A percentile compares a stretch with the other conserved stretches of the same genome.
These are phyloP conservation scores for Nomada hirtipes DNA, from an alignment of 2,888 invertebrate species.

Conservation along the genomic window DNA sequence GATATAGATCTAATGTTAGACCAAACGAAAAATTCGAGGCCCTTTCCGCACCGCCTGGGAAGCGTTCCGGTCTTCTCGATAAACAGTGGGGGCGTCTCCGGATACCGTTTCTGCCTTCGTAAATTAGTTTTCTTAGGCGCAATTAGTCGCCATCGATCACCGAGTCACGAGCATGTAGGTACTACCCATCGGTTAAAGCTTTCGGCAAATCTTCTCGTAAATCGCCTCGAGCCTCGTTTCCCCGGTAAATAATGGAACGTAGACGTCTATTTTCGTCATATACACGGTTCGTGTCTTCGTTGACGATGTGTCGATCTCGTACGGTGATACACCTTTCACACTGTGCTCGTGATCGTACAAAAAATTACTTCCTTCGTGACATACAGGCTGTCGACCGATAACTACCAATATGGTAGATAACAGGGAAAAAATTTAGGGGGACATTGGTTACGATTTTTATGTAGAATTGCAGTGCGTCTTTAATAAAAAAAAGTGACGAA, in stretches of 20 bases:
- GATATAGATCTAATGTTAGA: conserved; percentile 57
- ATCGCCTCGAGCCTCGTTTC: conserved; percentile 41
- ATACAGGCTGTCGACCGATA: too few relatives aligned
- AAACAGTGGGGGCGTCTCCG: conserved; percentile 48
- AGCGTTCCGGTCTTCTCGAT: conserved; percentile 49
- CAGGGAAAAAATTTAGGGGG: too few relatives aligned
- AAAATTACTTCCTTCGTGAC: background rate
- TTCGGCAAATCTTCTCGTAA: conserved; percentile 54
- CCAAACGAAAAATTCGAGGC: conserved; percentile 16
- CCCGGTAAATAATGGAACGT: conserved; percentile 38
- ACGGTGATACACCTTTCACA: too few relatives aligned
- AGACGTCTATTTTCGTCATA: conserved; percentile 46
- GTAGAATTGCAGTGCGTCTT: too few relatives aligned
- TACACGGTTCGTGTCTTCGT: background rate
- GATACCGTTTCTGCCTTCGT: conserved; percentile 44
- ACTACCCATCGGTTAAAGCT: conserved; percentile 42
- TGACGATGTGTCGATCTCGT: conserved; percentile 20
- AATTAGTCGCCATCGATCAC: conserved; percentile 60
- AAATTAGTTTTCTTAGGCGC: conserved; percentile 67
- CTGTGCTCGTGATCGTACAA: background rate
- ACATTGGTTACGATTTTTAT: too few relatives aligned
- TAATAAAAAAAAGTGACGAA: too few relatives aligned
- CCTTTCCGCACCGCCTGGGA: conserved; percentile 41
- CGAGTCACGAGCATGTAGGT: conserved; percentile 14
- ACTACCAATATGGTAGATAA: too few relatives aligned